Evolutionary conservation across 2,888 invertebrate genomes (phyloP).

Genomic region (Eucera pruinosa): DNA sequence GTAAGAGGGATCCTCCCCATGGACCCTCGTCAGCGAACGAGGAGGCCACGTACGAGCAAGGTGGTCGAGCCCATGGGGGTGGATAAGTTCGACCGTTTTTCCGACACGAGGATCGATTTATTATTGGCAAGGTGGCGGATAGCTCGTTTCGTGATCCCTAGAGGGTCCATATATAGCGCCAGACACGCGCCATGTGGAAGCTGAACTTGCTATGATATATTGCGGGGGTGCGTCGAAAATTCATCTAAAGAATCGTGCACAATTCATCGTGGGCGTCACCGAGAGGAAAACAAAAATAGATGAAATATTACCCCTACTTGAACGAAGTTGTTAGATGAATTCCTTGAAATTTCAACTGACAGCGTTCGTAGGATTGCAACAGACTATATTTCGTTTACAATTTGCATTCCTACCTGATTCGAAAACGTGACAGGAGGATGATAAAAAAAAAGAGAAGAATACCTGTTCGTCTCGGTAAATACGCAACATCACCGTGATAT

Average conservation of each 20-base stretch:
- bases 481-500: conserved; percentile 56
- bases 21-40: conserved; percentile 55
- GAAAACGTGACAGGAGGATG: too few relatives aligned
- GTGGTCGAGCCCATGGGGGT: conserved; percentile 65
- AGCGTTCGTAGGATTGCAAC: not conserved
- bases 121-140: conserved; percentile 76
- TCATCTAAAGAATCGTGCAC: conserved; percentile 35
- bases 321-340: not conserved
- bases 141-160: conserved; percentile 65
- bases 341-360: not conserved
- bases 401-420: too few relatives aligned
- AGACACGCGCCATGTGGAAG: conserved; percentile 76
- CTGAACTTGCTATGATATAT: conserved; percentile 72
- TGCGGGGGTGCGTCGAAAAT: conserved; percentile 45
- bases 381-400: too few relatives aligned
- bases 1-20: conserved; percentile 45
- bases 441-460: too few relatives aligned
- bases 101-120: conserved; percentile 74
- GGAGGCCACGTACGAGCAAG: conserved; percentile 53
- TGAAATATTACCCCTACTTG: not conserved
- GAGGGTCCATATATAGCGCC: conserved; percentile 62
- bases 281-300: conserved; percentile 42
- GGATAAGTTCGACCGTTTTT: conserved; percentile 62
- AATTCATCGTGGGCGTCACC: conserved; percentile 48
- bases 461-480: conserved; percentile 24